Percentiles rank a stretch among this genome's conserved stretches.
phyloP scores from a whole-genome alignment of 2,888 invertebrate species.

The Ethmia dodecea region DNA sequence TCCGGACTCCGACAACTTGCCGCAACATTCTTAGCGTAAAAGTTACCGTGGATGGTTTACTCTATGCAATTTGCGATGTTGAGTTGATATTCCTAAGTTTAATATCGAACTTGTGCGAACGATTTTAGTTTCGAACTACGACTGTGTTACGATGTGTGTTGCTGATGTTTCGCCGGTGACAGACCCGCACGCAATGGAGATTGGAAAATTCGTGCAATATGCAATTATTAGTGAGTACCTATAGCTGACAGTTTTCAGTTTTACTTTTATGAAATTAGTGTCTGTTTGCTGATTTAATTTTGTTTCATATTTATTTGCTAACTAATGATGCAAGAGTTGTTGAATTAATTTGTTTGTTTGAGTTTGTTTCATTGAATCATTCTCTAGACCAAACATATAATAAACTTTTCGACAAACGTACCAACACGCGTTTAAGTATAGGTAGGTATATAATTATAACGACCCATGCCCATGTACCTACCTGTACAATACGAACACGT shows the following conservation, averaged over 20 bases:
- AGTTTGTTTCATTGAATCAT: no score
- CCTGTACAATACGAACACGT: no score
- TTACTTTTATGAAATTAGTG: no score
- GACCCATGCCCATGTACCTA: no score
- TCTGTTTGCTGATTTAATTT: no score
- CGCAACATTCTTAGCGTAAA: constrained; percentile 78
- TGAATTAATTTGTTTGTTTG: no score
- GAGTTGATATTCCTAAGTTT: constrained; percentile 51
- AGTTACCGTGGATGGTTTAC: constrained; percentile 75
- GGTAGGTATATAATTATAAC: no score
- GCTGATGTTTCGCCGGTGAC: constrained; percentile 40
- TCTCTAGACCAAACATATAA: no score
- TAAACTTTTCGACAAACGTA: no score
- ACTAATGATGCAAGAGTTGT: no score
- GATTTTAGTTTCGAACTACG: constrained; percentile 45
- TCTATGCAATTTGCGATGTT: constrained; percentile 74
- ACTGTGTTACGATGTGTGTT: constrained; percentile 50
- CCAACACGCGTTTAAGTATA: no score
- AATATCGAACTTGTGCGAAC: constrained; percentile 55
- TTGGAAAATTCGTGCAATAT: constrained; percentile 47
- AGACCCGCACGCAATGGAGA: constrained; percentile 40
- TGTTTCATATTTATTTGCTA: no score
- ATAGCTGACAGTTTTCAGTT: constrained; percentile 27
- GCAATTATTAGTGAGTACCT: constrained; percentile 58
- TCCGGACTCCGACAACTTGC: constrained; percentile 64